Base-by-base conservation (phyloP, 1,140 invertebrate species). In the Lordiphosa stackelbergi region DNA sequence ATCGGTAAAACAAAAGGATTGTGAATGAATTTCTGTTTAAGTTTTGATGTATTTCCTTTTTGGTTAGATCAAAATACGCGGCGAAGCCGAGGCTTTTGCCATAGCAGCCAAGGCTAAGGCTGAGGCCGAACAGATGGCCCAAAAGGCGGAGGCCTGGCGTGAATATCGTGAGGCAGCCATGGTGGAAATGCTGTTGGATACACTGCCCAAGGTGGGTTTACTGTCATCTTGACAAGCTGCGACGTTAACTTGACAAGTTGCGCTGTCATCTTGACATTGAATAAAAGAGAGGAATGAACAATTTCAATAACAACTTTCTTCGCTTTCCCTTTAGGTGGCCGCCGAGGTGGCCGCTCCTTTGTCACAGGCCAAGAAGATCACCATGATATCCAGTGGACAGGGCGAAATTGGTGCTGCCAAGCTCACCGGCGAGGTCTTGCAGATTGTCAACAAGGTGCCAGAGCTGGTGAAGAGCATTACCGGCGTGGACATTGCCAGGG, bases 161-260 rank as follows among this genome's bases (percentile, higher is more conserved):
- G 96, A 98, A 84, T 99, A 98, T 86, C 95, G 96, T 66, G 96
- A 95, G 63, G 97, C 97, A 43, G 97, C 97, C 34, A 97, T 98
- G 93, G 93, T 98, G 48, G 97, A 99, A 79, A 98, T 99, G 97
- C 93, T 98, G 81, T 91, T 99, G 13, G 96, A 98, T 52, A 95
- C 95, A n/a, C 88, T 99, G 78, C 97, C 97, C 36, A 98, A 97
- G 92, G 97, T 98, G 40, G 6, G 5, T 31, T 51, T n/a, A n/a
- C n/a, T n/a, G 16, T 16, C 16, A 2, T 16, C 16, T 16, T 16
- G 16, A 16, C 16, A 16, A 16, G 16, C 16, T 16, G 16, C 16
- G 16, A 1, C 16, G 16, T 16, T 16, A 16, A 16, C 16, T 16
- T 16, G 16, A 16, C 16, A 19, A 19, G 19, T 19, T 19, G 19